Evolutionary conservation across 2,113 vertebrate genomes (phyloP), one percentile per base, ranked within the genome.

Genomic region (Orthonyx spaldingii): DNA sequence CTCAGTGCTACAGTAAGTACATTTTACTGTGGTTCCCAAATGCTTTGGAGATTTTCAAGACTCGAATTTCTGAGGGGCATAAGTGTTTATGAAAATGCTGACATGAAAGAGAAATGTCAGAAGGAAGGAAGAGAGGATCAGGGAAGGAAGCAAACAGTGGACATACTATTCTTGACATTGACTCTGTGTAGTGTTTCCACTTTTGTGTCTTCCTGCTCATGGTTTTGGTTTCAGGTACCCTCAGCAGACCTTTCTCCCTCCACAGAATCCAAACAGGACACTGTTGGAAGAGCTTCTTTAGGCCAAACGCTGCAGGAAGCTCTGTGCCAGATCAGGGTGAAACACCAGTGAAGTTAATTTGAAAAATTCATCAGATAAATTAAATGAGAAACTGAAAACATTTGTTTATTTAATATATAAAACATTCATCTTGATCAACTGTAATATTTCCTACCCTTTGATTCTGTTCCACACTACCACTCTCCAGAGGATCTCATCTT

Each of bases 371-470:
- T 94, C 94, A 90, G 95, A 88, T 95, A 93, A 93, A 88, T 88
- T n/a, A 88, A 80, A 93, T 94, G 85, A 94, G 85, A 86, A 93
- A 63, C 71, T 3, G 4, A 91, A 94, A 81, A 28, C 68, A 90
- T 96, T 95, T 96, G 84, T 86, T 95, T 95, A 86, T 78, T 95
- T 88, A 83, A 93, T 96, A 77, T 77, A 80, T 59, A 79, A 90
- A 88, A 22, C 27, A 55, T 76, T 44, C 6, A 11, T 89, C 85
- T 66, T 94, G 84, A 92, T 83, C 82, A 88, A 1, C 42, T 80
- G n/a, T 49, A 91, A 72, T 76, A 63, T 83, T 91, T 91, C 66
- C 52, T 87, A 74, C 50, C 50, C 94, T 96, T 96, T 88, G 93
- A 96, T 93, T 82, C 14, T 74, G 56, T 87, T 95, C 84, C 84